phyloP scores from a whole-genome alignment of 2,113 vertebrate species.

The Platysteira castanea region DNA sequence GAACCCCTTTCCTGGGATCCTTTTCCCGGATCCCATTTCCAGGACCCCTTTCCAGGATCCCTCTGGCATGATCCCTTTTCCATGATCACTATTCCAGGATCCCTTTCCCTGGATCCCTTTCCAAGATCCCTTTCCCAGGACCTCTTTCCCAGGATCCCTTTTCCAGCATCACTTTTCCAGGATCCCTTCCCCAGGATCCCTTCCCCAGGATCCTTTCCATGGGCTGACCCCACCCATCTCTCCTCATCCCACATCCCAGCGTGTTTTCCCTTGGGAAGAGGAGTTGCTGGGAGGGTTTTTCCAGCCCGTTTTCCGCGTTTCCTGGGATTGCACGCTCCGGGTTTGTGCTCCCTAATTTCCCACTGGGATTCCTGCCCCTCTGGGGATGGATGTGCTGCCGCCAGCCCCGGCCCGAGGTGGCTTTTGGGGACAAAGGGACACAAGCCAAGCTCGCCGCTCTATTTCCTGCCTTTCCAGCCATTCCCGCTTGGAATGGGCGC shows the following conservation, averaged over 20 bases:
- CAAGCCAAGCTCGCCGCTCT: fast-evolving
- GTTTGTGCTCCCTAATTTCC: not conserved
- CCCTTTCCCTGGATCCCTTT: not conserved
- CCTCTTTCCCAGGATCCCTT: not conserved
- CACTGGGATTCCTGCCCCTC: fast-evolving
- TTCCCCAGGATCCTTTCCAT: not conserved
- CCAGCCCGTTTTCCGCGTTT: fast-evolving
- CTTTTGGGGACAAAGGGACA: not conserved
- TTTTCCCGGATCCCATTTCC: not conserved
- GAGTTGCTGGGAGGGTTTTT: fast-evolving
- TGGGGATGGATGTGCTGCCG: not conserved
- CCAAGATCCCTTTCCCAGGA: fast-evolving
- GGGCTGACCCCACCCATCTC: not conserved
- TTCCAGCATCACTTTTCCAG: too few species aligned
- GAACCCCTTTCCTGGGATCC: fast-evolving
- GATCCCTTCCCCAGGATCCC: too few species aligned
- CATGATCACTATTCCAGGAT: too few species aligned
- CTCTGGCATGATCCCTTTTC: not conserved
- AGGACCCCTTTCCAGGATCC: not conserved
- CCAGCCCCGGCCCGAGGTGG: not conserved
- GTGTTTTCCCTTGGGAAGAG: fast-evolving
- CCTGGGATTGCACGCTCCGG: not conserved
- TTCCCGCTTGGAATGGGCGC: fast-evolving
- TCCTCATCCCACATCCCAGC: not conserved
- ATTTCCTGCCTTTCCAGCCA: not conserved